Evolutionary conservation across 1,140 invertebrate genomes (phyloP).

Genomic region (Ridgeia piscesae): DNA sequence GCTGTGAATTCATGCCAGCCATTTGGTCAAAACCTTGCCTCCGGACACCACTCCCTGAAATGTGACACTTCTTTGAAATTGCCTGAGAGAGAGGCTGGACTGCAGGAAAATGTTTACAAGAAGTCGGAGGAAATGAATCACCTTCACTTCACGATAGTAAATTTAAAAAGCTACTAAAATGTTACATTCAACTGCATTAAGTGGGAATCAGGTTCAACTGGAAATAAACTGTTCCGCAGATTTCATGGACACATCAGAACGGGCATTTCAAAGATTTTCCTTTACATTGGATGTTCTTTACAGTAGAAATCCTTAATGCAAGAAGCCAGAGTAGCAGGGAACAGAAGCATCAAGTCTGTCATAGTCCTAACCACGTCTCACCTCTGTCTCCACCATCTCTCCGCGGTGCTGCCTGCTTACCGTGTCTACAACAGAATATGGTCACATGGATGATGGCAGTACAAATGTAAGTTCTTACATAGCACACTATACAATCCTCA

Average conservation of each 20-base stretch:
- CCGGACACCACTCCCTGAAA: not conserved
- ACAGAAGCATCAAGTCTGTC: not conserved
- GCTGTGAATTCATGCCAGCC: not conserved
- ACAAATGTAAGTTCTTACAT: too few species aligned
- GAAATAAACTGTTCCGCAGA: not conserved
- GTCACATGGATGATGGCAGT: not conserved
- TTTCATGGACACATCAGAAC: not conserved
- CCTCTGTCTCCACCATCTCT: not conserved
- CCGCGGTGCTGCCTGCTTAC: not conserved
- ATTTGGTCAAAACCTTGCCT: not conserved
- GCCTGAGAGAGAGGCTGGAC: not conserved
- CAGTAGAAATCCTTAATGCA: not conserved
- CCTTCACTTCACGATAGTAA: not conserved
- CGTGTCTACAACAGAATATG: not conserved
- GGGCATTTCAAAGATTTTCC: too few species aligned
- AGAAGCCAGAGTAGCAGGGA: not conserved
- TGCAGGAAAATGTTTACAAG: not conserved
- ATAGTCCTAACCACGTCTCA: not conserved
- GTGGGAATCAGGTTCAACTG: not conserved
- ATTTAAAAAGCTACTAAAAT: not conserved
- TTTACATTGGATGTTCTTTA: not conserved
- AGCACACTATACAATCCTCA: too few species aligned
- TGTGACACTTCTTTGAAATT: not conserved
- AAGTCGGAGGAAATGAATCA: not conserved
- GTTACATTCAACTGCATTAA: not conserved